These are phyloP conservation scores for Zaprionus camerounensis DNA, from an alignment of 1,140 invertebrate species.

Conservation along the genomic window DNA sequence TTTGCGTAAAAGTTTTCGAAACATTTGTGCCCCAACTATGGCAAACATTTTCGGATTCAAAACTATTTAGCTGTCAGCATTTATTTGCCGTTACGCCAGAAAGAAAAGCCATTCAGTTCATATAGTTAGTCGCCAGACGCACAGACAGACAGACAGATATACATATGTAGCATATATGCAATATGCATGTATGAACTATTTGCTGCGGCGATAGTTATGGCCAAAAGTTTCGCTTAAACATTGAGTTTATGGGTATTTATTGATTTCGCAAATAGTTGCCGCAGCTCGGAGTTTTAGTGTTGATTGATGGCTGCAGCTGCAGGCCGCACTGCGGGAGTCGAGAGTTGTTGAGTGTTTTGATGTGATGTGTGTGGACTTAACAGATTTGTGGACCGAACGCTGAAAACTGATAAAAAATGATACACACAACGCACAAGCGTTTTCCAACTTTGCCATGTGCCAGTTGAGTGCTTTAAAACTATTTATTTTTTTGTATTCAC, in stretches of 20 bases:
- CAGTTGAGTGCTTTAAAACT: conserved; percentile 23
- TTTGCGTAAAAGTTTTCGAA: conserved; percentile 74
- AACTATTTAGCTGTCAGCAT: conserved; percentile 77
- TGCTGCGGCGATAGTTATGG: conserved; percentile 37
- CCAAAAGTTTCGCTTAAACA: conserved; percentile 55
- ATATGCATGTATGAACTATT: conserved; percentile 3
- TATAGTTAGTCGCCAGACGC: conserved; percentile 12
- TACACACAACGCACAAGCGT: conserved; percentile 1
- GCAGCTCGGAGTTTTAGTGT: conserved; percentile 48
- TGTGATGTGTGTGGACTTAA: conserved; percentile 32
- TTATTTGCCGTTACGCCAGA: conserved; percentile 41
- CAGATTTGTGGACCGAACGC: conserved; percentile 38
- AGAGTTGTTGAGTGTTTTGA: conserved; percentile 28
- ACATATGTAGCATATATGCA: conserved; percentile 42
- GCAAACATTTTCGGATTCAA: conserved; percentile 75
- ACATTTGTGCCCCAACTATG: conserved; percentile 70
- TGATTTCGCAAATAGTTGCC: conserved; percentile 73
- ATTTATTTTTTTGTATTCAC: background rate
- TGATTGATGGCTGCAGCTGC: conserved; percentile 64
- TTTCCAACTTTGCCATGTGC: conserved; percentile 5
- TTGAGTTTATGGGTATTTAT: conserved; percentile 76
- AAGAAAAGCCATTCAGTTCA: conserved; percentile 23
- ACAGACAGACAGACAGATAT: conserved; percentile 18
- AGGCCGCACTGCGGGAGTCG: conserved; percentile 18
- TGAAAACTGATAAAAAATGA: conserved; percentile 48